Conservation (phyloP, 2,888 invertebrate genomes). For the Hartigia nigra region DNA sequence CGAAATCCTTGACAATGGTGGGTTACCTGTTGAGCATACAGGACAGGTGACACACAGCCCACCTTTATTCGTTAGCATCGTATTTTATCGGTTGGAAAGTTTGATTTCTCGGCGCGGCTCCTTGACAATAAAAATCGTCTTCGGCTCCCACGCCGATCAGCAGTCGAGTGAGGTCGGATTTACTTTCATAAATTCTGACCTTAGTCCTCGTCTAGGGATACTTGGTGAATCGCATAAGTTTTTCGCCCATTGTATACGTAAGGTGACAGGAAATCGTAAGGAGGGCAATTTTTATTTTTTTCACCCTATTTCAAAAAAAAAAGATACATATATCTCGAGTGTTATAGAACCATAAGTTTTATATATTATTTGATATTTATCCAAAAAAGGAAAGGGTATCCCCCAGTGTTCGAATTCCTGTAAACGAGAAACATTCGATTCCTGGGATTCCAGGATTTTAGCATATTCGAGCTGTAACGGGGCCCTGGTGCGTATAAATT, state of each 20-base stretch:
- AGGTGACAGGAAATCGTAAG: not conserved
- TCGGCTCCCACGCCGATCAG: slow-evolving; percentile 65
- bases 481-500: slow-evolving; percentile 43
- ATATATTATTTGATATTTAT: not conserved
- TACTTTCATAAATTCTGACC: slow-evolving; percentile 58
- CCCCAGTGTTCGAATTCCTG: slow-evolving; percentile 4
- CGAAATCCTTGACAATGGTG: slow-evolving; percentile 45
- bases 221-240: not conserved
- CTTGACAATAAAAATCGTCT: slow-evolving; percentile 48
- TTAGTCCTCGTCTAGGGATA: not conserved
- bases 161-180: slow-evolving; percentile 60
- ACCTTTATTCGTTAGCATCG: slow-evolving; percentile 44
- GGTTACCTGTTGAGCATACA: slow-evolving; percentile 63
- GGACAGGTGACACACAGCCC: slow-evolving; percentile 61
- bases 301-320: not conserved
- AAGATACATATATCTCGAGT: not conserved
- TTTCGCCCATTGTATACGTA: slow-evolving; percentile 1
- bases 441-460: slow-evolving; percentile 26
- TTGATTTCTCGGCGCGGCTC: slow-evolving; percentile 53
- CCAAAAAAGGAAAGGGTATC: not conserved
- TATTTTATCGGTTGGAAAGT: slow-evolving; percentile 62
- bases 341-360: not conserved
- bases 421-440: slow-evolving; percentile 7
- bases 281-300: not conserved
- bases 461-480: slow-evolving; percentile 23